A percentile compares a stretch with the other conserved stretches of the same genome.
These are phyloP conservation scores for Pygmarrhopalites habei DNA, from an alignment of 1,140 invertebrate genomes.

Conservation along the genomic window DNA sequence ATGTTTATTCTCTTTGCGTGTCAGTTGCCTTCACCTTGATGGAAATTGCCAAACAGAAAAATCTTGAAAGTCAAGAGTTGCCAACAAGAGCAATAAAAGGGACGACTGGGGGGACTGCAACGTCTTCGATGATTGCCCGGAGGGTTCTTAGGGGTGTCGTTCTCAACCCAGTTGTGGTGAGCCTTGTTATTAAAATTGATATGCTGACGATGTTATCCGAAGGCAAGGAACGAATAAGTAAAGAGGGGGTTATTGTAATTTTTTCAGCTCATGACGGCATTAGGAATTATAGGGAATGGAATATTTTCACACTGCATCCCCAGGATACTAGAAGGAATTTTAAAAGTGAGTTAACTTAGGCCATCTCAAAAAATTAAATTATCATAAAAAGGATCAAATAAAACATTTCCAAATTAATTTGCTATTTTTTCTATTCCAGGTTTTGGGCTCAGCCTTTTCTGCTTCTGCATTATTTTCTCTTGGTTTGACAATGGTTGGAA, in stretches of 20 bases:
- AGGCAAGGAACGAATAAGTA: too few relatives aligned
- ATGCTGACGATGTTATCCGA: too few relatives aligned
- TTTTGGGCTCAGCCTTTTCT: conserved; percentile 80
- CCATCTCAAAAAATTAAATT: too few relatives aligned
- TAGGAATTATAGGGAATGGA: conserved; percentile 81
- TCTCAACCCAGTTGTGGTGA: conserved; percentile 80
- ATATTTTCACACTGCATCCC: conserved; percentile 71
- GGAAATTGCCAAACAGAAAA: conserved; percentile 70
- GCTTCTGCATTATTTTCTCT: conserved; percentile 83
- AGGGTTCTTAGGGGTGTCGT: conserved; percentile 59
- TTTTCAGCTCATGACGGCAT: conserved; percentile 91
- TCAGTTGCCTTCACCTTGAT: conserved; percentile 83
- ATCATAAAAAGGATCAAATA: too few relatives aligned
- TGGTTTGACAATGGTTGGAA: conserved; percentile 87
- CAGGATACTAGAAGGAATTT: conserved; percentile 60
- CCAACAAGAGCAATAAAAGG: conserved; percentile 11
- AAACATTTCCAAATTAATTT: too few relatives aligned
- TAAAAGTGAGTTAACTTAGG: conserved; percentile 60
- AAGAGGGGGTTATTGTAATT: too few relatives aligned
- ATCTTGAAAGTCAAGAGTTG: conserved; percentile 14
- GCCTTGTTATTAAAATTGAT: too few relatives aligned
- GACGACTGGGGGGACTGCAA: not conserved
- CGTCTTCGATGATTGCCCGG: conserved; percentile 15
- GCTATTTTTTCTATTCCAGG: conserved; percentile 50
- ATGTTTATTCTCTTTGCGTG: too few relatives aligned